phyloP scores from a whole-genome alignment of 1,140 invertebrate species.

The Bombus consobrinus region DNA sequence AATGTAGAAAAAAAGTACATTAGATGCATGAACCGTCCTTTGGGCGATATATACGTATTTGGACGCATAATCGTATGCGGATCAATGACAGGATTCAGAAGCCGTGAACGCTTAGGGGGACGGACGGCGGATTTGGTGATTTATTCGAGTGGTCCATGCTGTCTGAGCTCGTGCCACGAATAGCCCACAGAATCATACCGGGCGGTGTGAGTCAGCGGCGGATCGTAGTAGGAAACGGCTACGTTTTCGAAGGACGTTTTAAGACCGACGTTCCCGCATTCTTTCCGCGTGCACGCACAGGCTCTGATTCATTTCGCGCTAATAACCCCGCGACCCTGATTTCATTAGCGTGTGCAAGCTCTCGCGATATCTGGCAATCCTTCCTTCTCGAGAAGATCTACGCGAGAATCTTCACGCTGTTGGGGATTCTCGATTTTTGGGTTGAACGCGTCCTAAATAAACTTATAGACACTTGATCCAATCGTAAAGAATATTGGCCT shows the following conservation, averaged over 20 bases:
- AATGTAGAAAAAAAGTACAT: background rate
- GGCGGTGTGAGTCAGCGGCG: slow-evolving; percentile 64
- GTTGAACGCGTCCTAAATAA: too few species aligned
- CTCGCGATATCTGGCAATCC: background rate
- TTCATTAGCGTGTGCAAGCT: slow-evolving; percentile 13
- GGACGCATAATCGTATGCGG: background rate
- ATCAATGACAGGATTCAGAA: slow-evolving; percentile 10
- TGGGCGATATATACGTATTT: too few species aligned
- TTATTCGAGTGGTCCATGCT: slow-evolving; percentile 58
- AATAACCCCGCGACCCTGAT: slow-evolving; percentile 68
- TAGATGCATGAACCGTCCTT: background rate
- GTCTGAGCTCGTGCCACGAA: slow-evolving; percentile 67
- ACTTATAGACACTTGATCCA: too few species aligned
- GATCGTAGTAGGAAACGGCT: slow-evolving; percentile 67
- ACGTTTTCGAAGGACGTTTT: slow-evolving; percentile 69
- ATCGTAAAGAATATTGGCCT: too few species aligned
- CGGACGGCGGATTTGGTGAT: slow-evolving; percentile 37
- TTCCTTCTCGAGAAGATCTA: too few species aligned
- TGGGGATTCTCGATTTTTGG: too few species aligned
- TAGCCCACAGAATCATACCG: slow-evolving; percentile 69
- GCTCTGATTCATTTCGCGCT: slow-evolving; percentile 70
- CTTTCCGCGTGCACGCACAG: slow-evolving; percentile 50
- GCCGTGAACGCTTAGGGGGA: slow-evolving; percentile 2
- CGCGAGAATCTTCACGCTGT: too few species aligned
- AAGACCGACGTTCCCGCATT: slow-evolving; percentile 33